phyloP scores from a whole-genome alignment of 2,113 vertebrate genomes.

The Microcebus griseorufus region DNA sequence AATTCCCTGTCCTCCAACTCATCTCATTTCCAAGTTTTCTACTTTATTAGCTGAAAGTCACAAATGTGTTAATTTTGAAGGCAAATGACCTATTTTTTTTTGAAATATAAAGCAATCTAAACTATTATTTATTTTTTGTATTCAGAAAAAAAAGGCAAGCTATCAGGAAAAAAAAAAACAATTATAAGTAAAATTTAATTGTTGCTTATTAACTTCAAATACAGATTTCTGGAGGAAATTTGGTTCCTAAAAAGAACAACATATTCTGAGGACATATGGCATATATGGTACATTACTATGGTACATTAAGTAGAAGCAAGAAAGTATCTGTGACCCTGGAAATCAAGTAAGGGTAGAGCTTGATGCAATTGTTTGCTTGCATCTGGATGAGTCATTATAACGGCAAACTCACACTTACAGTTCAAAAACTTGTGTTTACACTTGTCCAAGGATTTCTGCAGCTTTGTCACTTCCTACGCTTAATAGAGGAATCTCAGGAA shows the following conservation, averaged over 20 bases:
- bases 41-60: not conserved
- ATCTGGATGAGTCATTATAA: not conserved
- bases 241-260: not conserved
- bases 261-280: not conserved
- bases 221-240: not conserved
- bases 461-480: not conserved
- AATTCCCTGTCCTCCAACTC: not conserved
- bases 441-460: not conserved
- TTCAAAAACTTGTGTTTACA: not conserved
- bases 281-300: not conserved
- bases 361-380: not conserved
- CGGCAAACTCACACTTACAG: not conserved
- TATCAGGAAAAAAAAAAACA: not conserved
- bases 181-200: not conserved
- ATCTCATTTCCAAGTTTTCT: not conserved
- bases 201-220: not conserved
- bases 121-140: not conserved
- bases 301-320: not conserved
- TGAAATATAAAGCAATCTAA: not conserved
- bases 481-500: not conserved
- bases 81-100: not conserved
- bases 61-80: not conserved
- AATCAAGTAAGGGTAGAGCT: not conserved
- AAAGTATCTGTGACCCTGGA: not conserved
- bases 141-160: not conserved